A percentile compares a stretch with the other conserved stretches of the same genome.
Evolutionary conservation across 2,888 invertebrate species (phyloP).

Genomic region (Diarsia dahlii): DNA sequence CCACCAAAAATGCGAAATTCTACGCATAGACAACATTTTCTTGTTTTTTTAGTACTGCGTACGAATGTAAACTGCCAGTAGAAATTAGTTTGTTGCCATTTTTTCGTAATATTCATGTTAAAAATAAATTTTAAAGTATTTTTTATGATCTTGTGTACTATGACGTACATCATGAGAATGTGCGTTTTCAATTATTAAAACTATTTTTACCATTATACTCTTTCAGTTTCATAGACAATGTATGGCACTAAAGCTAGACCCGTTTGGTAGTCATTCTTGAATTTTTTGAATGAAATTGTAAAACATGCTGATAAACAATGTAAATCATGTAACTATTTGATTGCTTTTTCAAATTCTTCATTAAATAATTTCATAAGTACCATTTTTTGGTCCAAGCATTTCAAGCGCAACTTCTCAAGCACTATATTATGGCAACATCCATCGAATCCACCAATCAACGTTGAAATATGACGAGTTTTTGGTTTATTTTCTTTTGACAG

Average conservation of each 20-base stretch:
- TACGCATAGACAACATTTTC: slow-evolving; percentile 64
- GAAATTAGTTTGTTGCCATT: not conserved
- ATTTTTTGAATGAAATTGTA: too few relatives aligned
- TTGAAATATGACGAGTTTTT: slow-evolving; percentile 5
- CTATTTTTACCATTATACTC: too few relatives aligned
- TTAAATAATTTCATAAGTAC: too few relatives aligned
- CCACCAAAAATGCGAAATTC: slow-evolving; percentile 75
- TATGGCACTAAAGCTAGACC: not conserved
- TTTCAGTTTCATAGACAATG: slow-evolving; percentile 42
- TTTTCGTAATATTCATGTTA: not conserved
- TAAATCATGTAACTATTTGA: too few relatives aligned
- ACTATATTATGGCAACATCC: slow-evolving; percentile 7
- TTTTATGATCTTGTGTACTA: not conserved
- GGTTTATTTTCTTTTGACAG: slow-evolving; percentile 43
- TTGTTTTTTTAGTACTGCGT: slow-evolving; percentile 33
- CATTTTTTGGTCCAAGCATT: not conserved
- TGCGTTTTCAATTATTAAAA: not conserved
- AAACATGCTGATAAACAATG: not conserved
- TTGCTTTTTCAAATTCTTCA: not conserved
- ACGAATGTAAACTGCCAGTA: slow-evolving; percentile 31
- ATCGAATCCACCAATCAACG: slow-evolving; percentile 31
- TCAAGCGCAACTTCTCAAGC: not conserved
- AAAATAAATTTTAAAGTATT: not conserved
- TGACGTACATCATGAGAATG: not conserved
- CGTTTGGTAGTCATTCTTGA: not conserved